phyloP scores from a whole-genome alignment of 2,797 vertebrate species.

The Peromyscus aztecus region DNA sequence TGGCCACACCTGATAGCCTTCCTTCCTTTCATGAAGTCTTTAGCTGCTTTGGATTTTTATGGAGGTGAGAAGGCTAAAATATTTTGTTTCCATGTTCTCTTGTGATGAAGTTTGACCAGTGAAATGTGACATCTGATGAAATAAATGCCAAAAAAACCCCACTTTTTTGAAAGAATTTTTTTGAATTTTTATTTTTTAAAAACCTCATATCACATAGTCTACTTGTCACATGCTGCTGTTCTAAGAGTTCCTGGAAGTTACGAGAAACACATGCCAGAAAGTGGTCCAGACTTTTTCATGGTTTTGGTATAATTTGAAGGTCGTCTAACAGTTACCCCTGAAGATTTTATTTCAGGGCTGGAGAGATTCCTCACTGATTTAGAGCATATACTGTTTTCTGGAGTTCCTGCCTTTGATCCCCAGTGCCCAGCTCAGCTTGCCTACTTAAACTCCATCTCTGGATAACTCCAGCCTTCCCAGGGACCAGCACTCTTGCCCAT shows the following conservation, averaged over 20 bases:
- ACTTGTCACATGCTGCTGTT: background rate
- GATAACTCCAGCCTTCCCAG: no score
- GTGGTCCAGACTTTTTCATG: background rate
- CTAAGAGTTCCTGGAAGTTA: background rate
- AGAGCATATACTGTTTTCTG: background rate
- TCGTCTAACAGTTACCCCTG: background rate
- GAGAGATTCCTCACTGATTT: background rate
- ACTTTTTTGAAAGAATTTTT: background rate
- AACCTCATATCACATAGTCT: background rate
- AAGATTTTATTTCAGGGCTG: background rate
- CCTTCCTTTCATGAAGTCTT: no score
- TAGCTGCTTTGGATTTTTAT: background rate
- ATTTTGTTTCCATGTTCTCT: background rate
- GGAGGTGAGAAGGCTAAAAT: background rate
- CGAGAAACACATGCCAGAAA: background rate
- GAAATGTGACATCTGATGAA: background rate
- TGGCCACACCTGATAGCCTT: no score
- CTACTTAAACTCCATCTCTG: background rate
- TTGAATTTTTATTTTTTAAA: background rate
- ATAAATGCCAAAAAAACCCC: background rate
- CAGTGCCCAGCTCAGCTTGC: no score
- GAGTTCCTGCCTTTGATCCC: background rate
- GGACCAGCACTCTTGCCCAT: no score
- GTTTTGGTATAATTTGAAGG: background rate
- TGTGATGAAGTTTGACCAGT: conserved; percentile 20